These are phyloP conservation scores for Drosophila nannoptera DNA, from an alignment of 1,140 invertebrate species.

Conservation along the genomic window DNA sequence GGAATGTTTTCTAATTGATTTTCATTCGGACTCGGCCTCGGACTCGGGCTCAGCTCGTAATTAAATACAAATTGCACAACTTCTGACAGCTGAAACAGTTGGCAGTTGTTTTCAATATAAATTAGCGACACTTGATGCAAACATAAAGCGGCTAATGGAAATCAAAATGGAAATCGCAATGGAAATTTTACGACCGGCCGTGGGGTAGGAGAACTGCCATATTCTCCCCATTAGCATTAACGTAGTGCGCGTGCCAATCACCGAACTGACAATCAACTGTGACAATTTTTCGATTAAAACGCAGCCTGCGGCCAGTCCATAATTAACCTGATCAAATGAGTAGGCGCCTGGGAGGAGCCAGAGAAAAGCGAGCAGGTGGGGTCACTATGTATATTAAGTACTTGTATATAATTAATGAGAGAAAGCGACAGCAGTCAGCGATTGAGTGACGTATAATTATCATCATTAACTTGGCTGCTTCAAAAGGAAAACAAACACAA, in stretches of 20 bases:
- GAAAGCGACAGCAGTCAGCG: slow-evolving; percentile 1
- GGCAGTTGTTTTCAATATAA: slow-evolving; percentile 56
- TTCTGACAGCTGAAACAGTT: slow-evolving; percentile 63
- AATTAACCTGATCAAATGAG: slow-evolving; percentile 48
- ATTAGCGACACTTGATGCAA: slow-evolving; percentile 58
- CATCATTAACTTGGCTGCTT: slow-evolving; percentile 14
- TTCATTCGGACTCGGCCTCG: slow-evolving; percentile 32
- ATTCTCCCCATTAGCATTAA: slow-evolving; percentile 13
- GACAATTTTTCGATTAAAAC: slow-evolving; percentile 63
- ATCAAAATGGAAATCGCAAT: slow-evolving; percentile 26
- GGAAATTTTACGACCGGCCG: slow-evolving; percentile 7
- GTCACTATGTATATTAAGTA: background rate
- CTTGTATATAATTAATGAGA: slow-evolving; percentile 29
- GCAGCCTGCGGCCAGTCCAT: slow-evolving; percentile 40
- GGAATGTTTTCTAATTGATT: slow-evolving; percentile 71
- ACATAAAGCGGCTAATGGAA: slow-evolving; percentile 29
- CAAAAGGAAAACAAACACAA: slow-evolving; percentile 3
- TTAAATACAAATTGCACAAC: slow-evolving; percentile 74
- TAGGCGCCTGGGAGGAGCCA: background rate
- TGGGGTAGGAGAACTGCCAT: background rate
- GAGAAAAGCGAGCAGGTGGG: too few species aligned
- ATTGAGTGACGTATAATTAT: slow-evolving; percentile 39
- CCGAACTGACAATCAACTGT: slow-evolving; percentile 62
- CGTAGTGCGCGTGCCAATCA: slow-evolving; percentile 7
- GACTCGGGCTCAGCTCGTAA: slow-evolving; percentile 42